Evolutionary conservation across 2,113 vertebrate genomes (phyloP), one percentile per base, ranked within the genome.

Genomic region (Atlantisia rogersi): DNA sequence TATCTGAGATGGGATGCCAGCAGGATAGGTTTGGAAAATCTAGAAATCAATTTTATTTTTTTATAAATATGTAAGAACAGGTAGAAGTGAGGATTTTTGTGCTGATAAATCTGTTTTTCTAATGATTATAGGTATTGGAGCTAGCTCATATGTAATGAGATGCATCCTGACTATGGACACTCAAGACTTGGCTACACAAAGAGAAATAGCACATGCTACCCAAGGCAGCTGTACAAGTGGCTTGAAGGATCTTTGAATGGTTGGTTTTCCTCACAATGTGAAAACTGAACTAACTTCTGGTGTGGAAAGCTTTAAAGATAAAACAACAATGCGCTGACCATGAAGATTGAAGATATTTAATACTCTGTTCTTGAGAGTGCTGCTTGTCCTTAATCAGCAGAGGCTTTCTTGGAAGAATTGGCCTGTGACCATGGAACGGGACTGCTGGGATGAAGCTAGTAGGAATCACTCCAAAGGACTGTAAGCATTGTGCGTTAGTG

Each of bases 161-260:
- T 99, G 98, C 94, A 98, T 96, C 12, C 95, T 98, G 74, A 98
- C 98, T 5, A 95, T 98, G 65, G 95, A 98, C 91, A 98, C 98
- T 28, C 95, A 95, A 86, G 98, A 98, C 75, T 3, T 98, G 59
- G 29, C 82, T 39, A 5, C 94, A 16, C 98, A 97, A 53, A 98
- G 94, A 82, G 75, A 86, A 58, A 97, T 98, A 4, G 96, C 98
- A 50, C 16, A 65, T 25, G 97, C 96, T 58, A 90, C 98, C 85
- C 86, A 97, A 48, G 98, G 97, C 81, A 98, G 97, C 9, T 85
- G 71, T 46, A 79, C 92, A 2, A 88, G 97, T 9, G 98, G 98
- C 19, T 71, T 98, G 63, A 98, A 97, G 8, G 98, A 97, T 3
- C 94, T 98, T 42, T 98, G 98, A 92, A 97, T 97, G 6, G 94